These are phyloP conservation scores for Protophormia terraenovae DNA, from an alignment of 2,888 invertebrate genomes.

Conservation along the genomic window DNA sequence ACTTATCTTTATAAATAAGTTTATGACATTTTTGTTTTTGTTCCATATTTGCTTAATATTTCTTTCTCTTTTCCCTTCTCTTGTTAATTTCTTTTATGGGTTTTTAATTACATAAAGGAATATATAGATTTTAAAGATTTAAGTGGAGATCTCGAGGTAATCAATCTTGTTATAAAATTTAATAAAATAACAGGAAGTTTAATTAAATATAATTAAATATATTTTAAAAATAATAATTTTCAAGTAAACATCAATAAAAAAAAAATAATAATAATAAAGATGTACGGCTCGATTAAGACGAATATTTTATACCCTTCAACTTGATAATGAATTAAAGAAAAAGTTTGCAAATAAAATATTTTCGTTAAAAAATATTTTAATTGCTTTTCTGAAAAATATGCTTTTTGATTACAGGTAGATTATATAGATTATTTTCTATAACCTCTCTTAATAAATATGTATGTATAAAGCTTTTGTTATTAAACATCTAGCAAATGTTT, in stretches of 20 bases:
- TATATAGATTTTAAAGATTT: slow-evolving; percentile 45
- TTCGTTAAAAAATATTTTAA: no score
- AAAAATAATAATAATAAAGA: neutral
- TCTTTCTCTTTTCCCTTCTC: neutral
- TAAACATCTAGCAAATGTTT: no score
- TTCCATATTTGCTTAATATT: neutral
- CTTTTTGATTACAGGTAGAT: no score
- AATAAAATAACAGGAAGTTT: neutral
- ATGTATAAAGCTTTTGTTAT: no score
- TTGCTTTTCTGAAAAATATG: no score
- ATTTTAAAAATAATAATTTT: neutral
- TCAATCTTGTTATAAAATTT: neutral
- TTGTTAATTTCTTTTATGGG: neutral
- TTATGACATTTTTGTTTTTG: neutral
- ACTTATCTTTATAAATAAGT: slow-evolving; percentile 1
- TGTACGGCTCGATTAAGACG: neutral
- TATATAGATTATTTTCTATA: no score
- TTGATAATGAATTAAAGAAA: no score
- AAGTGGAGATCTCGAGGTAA: slow-evolving; percentile 59
- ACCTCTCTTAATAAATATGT: no score
- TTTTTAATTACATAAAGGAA: slow-evolving; percentile 47
- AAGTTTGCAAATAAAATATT: no score
- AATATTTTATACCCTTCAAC: no score
- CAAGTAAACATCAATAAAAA: neutral
- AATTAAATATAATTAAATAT: slow-evolving; percentile 26